phyloP scores from a whole-genome alignment of 2,113 vertebrate species.

The Collichthys lucidus region DNA sequence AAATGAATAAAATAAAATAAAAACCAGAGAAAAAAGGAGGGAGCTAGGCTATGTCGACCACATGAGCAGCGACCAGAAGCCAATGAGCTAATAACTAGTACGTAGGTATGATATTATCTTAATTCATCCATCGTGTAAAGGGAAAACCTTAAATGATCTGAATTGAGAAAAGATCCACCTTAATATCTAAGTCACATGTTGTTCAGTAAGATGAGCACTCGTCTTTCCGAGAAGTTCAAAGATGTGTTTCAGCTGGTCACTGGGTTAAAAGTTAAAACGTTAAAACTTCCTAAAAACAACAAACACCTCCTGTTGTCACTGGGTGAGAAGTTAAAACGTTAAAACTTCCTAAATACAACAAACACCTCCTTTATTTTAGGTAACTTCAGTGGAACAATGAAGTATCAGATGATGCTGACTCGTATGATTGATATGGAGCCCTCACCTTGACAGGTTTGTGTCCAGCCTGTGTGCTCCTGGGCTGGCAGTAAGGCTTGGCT shows the following conservation, averaged over 20 bases:
- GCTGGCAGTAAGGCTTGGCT: constrained; percentile 94
- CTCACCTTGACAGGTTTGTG: constrained; percentile 92
- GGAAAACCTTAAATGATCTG: background rate
- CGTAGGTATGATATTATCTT: background rate
- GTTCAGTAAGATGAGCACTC: background rate
- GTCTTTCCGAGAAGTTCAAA: background rate
- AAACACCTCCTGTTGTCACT: background rate
- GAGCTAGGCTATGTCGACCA: too few species aligned
- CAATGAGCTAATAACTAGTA: background rate
- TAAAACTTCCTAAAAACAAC: constrained; percentile 4
- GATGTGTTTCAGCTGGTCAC: background rate
- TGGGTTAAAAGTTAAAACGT: background rate
- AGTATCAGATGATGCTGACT: constrained; percentile 1
- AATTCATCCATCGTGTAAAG: background rate
- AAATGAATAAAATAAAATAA: background rate
- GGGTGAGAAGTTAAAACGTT: background rate
- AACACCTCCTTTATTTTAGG: background rate
- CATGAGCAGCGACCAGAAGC: too few species aligned
- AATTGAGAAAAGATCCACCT: background rate
- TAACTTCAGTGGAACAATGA: background rate
- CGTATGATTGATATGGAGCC: background rate
- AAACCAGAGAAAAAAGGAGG: background rate
- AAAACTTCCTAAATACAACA: constrained; percentile 12
- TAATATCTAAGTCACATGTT: background rate
- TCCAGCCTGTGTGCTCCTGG: constrained; percentile 86